These are phyloP conservation scores for Sarcoramphus papa DNA, from an alignment of 2,797 vertebrate genomes.

Conservation along the genomic window DNA sequence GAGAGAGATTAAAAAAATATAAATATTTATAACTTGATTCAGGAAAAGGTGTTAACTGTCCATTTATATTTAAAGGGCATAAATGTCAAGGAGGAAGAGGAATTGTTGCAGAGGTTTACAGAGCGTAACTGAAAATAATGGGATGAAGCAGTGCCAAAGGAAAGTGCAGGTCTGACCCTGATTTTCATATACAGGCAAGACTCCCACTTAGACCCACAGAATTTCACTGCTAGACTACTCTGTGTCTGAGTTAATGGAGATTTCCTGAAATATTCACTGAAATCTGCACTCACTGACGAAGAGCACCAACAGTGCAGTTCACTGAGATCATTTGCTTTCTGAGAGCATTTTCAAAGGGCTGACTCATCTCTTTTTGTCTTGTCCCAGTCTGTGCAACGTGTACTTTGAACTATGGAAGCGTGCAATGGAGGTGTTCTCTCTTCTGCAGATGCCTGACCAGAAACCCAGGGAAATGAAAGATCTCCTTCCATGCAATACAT, in stretches of 20 bases:
- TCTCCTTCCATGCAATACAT: rapidly evolving
- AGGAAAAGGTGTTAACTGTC: neutral
- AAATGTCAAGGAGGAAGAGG: neutral
- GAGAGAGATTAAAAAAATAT: neutral
- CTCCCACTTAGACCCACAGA: neutral
- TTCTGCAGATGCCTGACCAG: neutral
- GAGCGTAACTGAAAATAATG: neutral
- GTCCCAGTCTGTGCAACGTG: neutral
- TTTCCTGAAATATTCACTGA: neutral
- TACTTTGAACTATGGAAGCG: neutral
- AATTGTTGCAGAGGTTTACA: neutral
- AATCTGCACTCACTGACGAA: neutral
- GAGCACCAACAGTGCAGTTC: neutral
- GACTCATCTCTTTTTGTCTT: neutral
- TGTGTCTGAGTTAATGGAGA: neutral
- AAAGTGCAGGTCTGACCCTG: neutral
- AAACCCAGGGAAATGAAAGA: neutral
- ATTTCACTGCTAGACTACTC: neutral
- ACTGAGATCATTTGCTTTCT: no score
- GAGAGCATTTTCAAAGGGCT: neutral
- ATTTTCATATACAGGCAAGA: neutral
- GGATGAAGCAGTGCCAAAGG: neutral
- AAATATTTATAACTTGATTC: neutral
- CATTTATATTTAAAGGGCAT: neutral
- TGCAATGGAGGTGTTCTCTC: neutral